Evolutionary conservation across 30 jellyfish, hydroid and myxozoan genomes (phyloP), one percentile per base, ranked within the genome.

Genomic region (Cassiopea xamachana): DNA sequence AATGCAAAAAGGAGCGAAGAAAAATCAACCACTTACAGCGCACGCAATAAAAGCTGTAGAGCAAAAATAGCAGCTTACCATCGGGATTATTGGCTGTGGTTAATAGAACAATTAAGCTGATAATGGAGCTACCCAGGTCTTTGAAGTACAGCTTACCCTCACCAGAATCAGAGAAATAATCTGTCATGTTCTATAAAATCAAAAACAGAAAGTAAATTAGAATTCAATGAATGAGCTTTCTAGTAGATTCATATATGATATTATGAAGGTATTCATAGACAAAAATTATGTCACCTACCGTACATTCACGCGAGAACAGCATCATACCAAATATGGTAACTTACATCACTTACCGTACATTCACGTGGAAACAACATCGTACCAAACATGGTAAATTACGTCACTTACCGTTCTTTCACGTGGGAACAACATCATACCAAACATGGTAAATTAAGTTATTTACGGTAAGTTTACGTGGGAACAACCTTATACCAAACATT

Each of bases 1-100:
- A n/a, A n/a, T n/a, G n/a, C n/a, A n/a, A n/a, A n/a, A n/a, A n/a
- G n/a, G n/a, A n/a, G n/a, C n/a, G n/a, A n/a, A n/a, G n/a, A n/a
- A n/a, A n/a, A n/a, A n/a, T n/a, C n/a, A n/a, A n/a, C n/a, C n/a
- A n/a, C n/a, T n/a, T n/a, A n/a, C n/a, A n/a, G n/a, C n/a, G n/a
- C n/a, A n/a, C n/a, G n/a, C n/a, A n/a, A n/a, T n/a, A n/a, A n/a
- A n/a, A n/a, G n/a, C n/a, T n/a, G n/a, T n/a, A n/a, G n/a, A n/a
- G 27, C 6, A 3, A 5, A 79, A 2, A n/a, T 0, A 39, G 18
- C 9, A 14, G 19, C 96, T 15, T 69, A 94, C 98, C 98, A 87
- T 94, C 98, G 1, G 98, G 98, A 62, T 94, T 94, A 75, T 94
- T 94, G 58, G 98, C 98, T 13, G 98, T 94, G 74, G 98, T 94